Evolutionary conservation across 2,797 vertebrate species (phyloP).

Genomic region (Danionella dracula): DNA sequence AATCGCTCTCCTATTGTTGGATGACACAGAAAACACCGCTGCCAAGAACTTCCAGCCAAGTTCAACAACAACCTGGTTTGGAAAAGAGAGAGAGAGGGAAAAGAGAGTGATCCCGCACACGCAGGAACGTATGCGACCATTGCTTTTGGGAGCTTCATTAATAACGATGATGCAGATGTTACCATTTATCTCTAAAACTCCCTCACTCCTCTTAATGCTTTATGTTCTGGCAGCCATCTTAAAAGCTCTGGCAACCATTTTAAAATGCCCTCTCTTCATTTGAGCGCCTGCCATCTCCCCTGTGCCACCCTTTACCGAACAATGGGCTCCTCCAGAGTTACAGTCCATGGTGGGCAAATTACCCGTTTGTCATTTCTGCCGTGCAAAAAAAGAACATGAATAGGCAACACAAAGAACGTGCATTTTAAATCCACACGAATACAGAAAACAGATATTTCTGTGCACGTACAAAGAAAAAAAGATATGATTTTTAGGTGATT

Average conservation of each 20-base stretch:
- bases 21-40: slow-evolving; percentile 75
- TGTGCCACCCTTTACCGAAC: slow-evolving; percentile 66
- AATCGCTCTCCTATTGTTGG: slow-evolving; percentile 85
- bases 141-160: slow-evolving; percentile 62
- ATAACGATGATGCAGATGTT: slow-evolving; percentile 44
- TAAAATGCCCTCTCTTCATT: slow-evolving; percentile 80
- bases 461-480: too few relatives aligned
- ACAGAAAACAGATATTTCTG: too few relatives aligned
- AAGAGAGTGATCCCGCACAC: slow-evolving; percentile 13
- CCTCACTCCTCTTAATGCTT: slow-evolving; percentile 40
- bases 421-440: too few relatives aligned
- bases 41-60: slow-evolving; percentile 86
- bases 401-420: too few relatives aligned
- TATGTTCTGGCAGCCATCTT: slow-evolving; percentile 93
- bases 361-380: slow-evolving; percentile 31
- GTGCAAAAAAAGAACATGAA: neutral
- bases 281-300: slow-evolving; percentile 72
- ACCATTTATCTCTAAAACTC: slow-evolving; percentile 45
- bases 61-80: slow-evolving; percentile 70
- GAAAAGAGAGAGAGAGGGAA: slow-evolving; percentile 20
- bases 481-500: too few relatives aligned
- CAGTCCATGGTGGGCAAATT: slow-evolving; percentile 52
- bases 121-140: slow-evolving; percentile 24
- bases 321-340: slow-evolving; percentile 65
- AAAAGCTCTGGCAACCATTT: slow-evolving; percentile 96